Evolutionary conservation across 2,888 invertebrate species (phyloP).

Genomic region (Cryptophagus acutangulus): DNA sequence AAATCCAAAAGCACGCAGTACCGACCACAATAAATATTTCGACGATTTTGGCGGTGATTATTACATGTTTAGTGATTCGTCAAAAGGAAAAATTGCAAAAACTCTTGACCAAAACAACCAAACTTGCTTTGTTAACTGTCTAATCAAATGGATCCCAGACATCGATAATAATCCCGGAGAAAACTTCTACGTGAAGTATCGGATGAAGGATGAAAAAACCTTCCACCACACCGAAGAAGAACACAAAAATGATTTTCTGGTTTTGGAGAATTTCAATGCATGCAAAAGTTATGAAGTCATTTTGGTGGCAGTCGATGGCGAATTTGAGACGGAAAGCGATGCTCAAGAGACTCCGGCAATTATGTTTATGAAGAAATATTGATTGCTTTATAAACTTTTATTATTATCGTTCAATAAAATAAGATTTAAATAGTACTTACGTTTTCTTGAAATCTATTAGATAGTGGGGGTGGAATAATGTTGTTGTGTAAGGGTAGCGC

Average conservation of each 20-base stretch:
- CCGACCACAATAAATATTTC: constrained; percentile 19
- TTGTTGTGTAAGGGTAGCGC: no score
- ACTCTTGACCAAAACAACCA: constrained; percentile 13
- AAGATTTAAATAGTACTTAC: no score
- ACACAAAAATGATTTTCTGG: constrained; percentile 33
- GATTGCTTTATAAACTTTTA: no score
- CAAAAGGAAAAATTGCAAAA: constrained; percentile 15
- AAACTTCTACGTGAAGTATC: constrained; percentile 37
- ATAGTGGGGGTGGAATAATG: constrained; percentile 30
- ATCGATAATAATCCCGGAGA: constrained; percentile 37
- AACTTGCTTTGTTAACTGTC: constrained; percentile 32
- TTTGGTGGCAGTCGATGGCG: constrained; percentile 36
- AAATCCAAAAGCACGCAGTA: constrained; percentile 10
- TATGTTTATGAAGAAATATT: constrained; percentile 22
- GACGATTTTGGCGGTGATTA: constrained; percentile 32
- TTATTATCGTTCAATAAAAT: no score
- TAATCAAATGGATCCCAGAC: constrained; percentile 39
- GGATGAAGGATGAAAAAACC: constrained; percentile 31
- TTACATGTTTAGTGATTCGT: constrained; percentile 25
- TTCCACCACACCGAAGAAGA: constrained; percentile 32
- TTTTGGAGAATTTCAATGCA: constrained; percentile 36
- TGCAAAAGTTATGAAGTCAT: constrained; percentile 38
- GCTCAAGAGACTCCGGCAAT: constrained; percentile 33
- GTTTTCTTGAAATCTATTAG: no score
- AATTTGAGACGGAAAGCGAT: constrained; percentile 35